phyloP scores from a whole-genome alignment of 2,888 invertebrate genomes.

The Tenthredo notha region DNA sequence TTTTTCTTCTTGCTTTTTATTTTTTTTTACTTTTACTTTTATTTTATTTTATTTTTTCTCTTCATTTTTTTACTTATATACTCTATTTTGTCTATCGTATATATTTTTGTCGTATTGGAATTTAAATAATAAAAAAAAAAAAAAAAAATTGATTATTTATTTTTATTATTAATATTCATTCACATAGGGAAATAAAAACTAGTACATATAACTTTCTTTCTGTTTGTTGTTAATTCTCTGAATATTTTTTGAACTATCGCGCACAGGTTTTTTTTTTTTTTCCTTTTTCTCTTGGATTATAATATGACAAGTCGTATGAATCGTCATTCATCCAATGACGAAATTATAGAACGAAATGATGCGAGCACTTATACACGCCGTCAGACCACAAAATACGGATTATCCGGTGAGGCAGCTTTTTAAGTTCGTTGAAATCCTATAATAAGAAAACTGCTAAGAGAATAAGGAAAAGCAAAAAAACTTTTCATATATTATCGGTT shows the following conservation, averaged over 20 bases:
- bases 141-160: not conserved
- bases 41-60: no score
- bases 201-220: not conserved
- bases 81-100: not conserved
- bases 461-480: not conserved
- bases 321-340: not conserved
- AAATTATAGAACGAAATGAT: conserved; percentile 15
- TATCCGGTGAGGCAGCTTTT: not conserved
- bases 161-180: no score
- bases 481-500: not conserved
- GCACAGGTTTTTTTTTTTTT: not conserved
- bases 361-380: not conserved
- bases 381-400: not conserved
- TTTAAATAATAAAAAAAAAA: not conserved
- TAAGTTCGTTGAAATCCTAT: not conserved
- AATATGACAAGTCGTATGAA: not conserved
- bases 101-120: not conserved
- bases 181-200: no score
- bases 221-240: not conserved
- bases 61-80: not conserved
- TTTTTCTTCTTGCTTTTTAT: not conserved
- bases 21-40: no score
- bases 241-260: not conserved
- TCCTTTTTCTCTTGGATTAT: not conserved
- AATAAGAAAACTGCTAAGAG: not conserved